These are phyloP conservation scores for Eptesicus fuscus DNA, from an alignment of 2,113 vertebrate species.

Conservation along the genomic window DNA sequence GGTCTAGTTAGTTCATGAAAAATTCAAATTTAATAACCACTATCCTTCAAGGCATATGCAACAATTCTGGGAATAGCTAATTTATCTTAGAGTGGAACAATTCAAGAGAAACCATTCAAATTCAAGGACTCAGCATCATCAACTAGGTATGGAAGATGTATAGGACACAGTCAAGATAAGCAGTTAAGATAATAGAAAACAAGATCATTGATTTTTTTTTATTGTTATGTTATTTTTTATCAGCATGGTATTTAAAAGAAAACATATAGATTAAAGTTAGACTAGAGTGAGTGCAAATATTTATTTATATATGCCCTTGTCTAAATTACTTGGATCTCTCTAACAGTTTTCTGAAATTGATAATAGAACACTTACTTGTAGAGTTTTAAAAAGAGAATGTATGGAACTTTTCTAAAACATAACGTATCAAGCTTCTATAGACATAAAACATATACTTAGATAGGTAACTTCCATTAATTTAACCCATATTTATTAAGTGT, in stretches of 20 bases:
- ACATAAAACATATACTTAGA: not conserved
- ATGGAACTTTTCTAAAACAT: not conserved
- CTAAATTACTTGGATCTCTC: not conserved
- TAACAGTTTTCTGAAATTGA: not conserved
- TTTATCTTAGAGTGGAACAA: not conserved
- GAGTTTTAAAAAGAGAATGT: not conserved
- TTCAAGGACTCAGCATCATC: not conserved
- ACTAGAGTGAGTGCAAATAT: not conserved
- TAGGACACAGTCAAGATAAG: not conserved
- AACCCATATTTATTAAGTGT: not conserved
- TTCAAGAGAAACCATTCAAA: not conserved
- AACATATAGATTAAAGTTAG: not conserved
- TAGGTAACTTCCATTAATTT: not conserved
- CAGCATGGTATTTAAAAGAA: not conserved
- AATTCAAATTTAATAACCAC: not conserved
- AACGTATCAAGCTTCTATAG: not conserved
- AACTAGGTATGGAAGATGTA: not conserved
- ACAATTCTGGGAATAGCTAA: not conserved
- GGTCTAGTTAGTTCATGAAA: not conserved
- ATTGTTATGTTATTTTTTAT: not conserved
- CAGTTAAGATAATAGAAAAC: not conserved
- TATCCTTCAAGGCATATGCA: not conserved
- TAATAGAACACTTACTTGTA: not conserved
- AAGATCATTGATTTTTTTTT: not conserved
- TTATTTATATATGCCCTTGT: not conserved